Evolutionary conservation across 2,797 vertebrate genomes (phyloP), one percentile per base, ranked within the genome.

Genomic region (Pogonophryne albipinna): DNA sequence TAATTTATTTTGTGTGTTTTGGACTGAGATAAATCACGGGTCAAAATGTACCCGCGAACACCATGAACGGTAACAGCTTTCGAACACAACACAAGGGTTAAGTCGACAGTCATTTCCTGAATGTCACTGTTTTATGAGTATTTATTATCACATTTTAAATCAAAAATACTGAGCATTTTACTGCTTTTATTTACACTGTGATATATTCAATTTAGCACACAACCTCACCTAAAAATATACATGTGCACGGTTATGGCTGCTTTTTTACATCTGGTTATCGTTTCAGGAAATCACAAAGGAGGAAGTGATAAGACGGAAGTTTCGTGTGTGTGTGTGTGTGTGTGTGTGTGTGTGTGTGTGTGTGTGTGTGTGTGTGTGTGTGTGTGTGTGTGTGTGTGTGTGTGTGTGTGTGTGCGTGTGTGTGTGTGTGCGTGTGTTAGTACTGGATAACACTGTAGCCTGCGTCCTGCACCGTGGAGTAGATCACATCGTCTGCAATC

Each of bases 361-460:
- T 20, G 20, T 20, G 20, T 20, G 20, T 20, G 20, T 20, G 20
- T 20, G 20, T 20, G 20, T 20, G 20, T 20, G 20, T 20, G 20
- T 20, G 20, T 20, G 20, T 20, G 20, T 34, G 31, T 34, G 31
- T 34, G 31, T 6, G 31, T 34, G 31, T 34, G 31, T 7, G 49
- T 87, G 34, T 34, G 34, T 34, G 34, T 34, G 34, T 34, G 34
- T 34, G 34, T 34, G n/a, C n/a, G 31, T 34, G 34, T 8, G 34
- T 6, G 34, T 34, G 34, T 34, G 34, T 8, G 34, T 38, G 34
- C 8, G 34, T 8, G 34, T 38, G 49, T 87, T 85, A 95, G 84
- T 89, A 93, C 7, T 86, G 87, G 79, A 95, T 90, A 1, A 93
- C 27, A 49, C 94, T 94, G 90, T 95, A 95, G 7, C 75, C 82